Evolutionary conservation across 1,140 invertebrate genomes (phyloP).

Genomic region (Bilobella aurantiaca): DNA sequence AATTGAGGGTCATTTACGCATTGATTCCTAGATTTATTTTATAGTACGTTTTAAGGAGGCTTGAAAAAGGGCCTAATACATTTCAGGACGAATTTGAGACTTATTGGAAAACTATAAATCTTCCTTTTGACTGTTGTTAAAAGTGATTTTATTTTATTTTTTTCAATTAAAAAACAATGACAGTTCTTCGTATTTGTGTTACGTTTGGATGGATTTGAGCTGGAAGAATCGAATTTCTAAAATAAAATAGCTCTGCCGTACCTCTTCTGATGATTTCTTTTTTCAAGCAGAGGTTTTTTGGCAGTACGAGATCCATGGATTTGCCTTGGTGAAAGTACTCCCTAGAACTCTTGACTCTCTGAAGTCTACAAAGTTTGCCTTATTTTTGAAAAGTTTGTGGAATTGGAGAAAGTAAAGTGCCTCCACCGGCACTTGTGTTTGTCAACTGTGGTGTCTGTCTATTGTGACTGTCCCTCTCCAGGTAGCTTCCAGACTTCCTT

Average conservation of each 20-base stretch:
- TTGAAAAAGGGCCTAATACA: too few relatives aligned
- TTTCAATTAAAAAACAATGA: too few relatives aligned
- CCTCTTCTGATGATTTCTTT: constrained; percentile 13
- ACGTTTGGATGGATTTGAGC: not conserved
- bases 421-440: not conserved
- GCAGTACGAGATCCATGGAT: constrained; percentile 17
- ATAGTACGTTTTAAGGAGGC: too few relatives aligned
- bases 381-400: not conserved
- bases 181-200: not conserved
- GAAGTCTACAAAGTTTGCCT: too few relatives aligned
- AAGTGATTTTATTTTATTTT: too few relatives aligned
- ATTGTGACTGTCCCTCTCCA: not conserved
- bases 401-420: not conserved
- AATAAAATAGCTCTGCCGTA: not conserved
- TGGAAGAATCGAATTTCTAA: too few relatives aligned
- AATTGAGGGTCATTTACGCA: too few relatives aligned
- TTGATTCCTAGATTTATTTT: too few relatives aligned
- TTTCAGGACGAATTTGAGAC: too few relatives aligned
- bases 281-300: constrained; percentile 18
- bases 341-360: too few relatives aligned
- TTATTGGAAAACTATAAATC: too few relatives aligned
- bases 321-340: not conserved
- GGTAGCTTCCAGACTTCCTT: not conserved
- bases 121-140: too few relatives aligned
- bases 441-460: not conserved